Conservation (phyloP, 2,888 invertebrate genomes). For the Helobdella robusta region DNA sequence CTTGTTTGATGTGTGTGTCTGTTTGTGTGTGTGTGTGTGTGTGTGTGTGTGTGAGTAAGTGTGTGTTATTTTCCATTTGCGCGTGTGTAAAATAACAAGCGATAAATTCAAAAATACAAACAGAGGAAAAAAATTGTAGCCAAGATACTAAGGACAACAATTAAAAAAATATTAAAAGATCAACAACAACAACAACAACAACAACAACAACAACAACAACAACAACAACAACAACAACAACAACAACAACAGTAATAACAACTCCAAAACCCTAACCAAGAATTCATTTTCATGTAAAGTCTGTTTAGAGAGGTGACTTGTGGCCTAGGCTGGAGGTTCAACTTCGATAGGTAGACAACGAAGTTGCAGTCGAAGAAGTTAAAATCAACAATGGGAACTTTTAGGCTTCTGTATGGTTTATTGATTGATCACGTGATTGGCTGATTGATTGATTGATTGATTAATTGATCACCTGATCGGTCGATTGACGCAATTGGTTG, state of each 20-base stretch:
- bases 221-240: slow-evolving; percentile 1
- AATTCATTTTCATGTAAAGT: too few species aligned
- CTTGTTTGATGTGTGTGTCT: slow-evolving; percentile 10
- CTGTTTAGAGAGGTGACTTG: background rate
- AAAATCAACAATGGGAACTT: background rate
- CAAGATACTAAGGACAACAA: background rate
- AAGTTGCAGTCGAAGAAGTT: slow-evolving; percentile 5
- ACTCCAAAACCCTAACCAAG: background rate
- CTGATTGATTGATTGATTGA: too few species aligned
- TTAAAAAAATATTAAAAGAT: background rate
- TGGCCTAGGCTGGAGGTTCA: background rate
- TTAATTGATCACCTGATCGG: too few species aligned
- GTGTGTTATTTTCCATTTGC: background rate
- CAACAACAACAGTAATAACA: background rate
- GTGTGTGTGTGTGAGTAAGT: background rate
- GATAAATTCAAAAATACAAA: background rate
- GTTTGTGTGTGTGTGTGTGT: slow-evolving; percentile 16
- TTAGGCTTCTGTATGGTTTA: background rate
- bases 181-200: slow-evolving; percentile 1
- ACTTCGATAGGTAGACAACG: slow-evolving; percentile 9
- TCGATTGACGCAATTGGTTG: too few species aligned
- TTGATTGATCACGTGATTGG: too few species aligned
- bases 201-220: slow-evolving; percentile 1
- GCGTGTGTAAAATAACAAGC: background rate
- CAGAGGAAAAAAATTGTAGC: background rate